Percentiles rank a stretch among this genome's conserved stretches.
phyloP scores from a whole-genome alignment of 2,113 vertebrate species.

The Corydoras sp. region DNA sequence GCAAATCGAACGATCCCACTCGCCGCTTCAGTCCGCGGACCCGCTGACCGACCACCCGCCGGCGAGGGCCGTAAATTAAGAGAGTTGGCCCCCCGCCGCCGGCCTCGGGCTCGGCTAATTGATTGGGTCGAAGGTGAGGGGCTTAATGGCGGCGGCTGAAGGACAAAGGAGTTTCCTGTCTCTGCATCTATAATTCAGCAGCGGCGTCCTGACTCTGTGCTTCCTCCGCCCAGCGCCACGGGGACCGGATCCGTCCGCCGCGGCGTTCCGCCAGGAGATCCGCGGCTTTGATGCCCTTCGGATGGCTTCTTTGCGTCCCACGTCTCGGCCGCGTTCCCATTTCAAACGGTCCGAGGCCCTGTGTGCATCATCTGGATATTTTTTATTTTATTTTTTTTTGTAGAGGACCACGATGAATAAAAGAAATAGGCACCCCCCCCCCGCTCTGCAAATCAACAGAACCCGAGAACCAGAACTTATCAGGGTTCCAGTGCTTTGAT shows the following conservation, averaged over 20 bases:
- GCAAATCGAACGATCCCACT: constrained; percentile 40
- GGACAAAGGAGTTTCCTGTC: constrained; percentile 68
- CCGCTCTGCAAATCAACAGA: constrained; percentile 1
- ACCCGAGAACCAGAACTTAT: too few relatives aligned
- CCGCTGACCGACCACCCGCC: constrained; percentile 46
- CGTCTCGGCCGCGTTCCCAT: constrained; percentile 42
- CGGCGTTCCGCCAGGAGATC: constrained; percentile 48
- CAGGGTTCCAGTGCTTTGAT: too few relatives aligned
- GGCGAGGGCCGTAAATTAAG: constrained; percentile 49
- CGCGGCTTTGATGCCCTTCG: constrained; percentile 58
- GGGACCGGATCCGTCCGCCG: constrained; percentile 55
- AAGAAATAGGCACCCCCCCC: constrained; percentile 14
- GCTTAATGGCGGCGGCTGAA: constrained; percentile 59
- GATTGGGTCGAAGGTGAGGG: constrained; percentile 67
- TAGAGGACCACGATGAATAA: constrained; percentile 41
- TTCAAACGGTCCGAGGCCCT: constrained; percentile 45
- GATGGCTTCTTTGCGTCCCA: constrained; percentile 53
- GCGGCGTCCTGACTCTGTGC: constrained; percentile 55
- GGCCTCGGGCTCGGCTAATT: constrained; percentile 64
- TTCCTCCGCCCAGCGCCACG: constrained; percentile 8
- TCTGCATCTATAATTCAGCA: constrained; percentile 71
- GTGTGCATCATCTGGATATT: constrained; percentile 39
- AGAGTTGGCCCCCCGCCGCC: constrained; percentile 50
- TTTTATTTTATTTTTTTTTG: constrained; percentile 22
- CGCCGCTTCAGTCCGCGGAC: constrained; percentile 4